Percentiles rank a stretch among this genome's conserved stretches.
These are phyloP conservation scores for Ptilonorhynchus violaceus DNA, from an alignment of 2,113 vertebrate species.

Conservation along the genomic window DNA sequence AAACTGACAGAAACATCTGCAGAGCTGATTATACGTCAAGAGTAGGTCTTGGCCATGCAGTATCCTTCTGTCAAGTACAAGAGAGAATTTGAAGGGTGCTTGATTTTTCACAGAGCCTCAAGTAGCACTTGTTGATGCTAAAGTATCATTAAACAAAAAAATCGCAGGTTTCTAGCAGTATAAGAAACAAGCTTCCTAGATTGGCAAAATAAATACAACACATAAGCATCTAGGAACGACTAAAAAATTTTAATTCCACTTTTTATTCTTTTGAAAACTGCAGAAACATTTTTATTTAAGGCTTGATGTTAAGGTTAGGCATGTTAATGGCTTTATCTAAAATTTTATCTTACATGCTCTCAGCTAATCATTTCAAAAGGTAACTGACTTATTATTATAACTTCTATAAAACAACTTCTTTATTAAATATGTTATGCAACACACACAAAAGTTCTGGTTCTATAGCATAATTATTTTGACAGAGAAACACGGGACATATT, in stretches of 20 bases:
- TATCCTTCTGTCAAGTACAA: not conserved
- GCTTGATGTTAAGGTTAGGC: not conserved
- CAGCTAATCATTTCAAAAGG: not conserved
- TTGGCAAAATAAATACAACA: not conserved
- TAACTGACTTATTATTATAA: not conserved
- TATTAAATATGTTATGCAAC: not conserved
- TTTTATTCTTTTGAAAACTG: not conserved
- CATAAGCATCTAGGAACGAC: not conserved
- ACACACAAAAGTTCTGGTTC: not conserved
- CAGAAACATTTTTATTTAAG: not conserved
- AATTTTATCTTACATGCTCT: not conserved
- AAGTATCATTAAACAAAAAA: not conserved
- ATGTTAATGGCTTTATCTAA: not conserved
- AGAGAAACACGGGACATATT: not conserved
- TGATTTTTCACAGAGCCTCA: constrained; percentile 16
- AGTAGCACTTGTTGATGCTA: constrained; percentile 13
- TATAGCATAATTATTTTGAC: not conserved
- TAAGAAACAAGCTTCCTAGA: not conserved
- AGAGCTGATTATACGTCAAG: not conserved
- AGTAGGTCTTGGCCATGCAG: not conserved
- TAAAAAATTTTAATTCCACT: not conserved
- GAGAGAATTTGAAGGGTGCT: constrained; percentile 7
- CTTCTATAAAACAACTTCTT: not conserved
- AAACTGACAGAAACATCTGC: constrained; percentile 10
- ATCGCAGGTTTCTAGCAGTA: not conserved